A percentile compares a stretch with the other conserved stretches of the same genome.
phyloP scores from a whole-genome alignment of 2,797 vertebrate genomes.

The Cichlasoma orientale region DNA sequence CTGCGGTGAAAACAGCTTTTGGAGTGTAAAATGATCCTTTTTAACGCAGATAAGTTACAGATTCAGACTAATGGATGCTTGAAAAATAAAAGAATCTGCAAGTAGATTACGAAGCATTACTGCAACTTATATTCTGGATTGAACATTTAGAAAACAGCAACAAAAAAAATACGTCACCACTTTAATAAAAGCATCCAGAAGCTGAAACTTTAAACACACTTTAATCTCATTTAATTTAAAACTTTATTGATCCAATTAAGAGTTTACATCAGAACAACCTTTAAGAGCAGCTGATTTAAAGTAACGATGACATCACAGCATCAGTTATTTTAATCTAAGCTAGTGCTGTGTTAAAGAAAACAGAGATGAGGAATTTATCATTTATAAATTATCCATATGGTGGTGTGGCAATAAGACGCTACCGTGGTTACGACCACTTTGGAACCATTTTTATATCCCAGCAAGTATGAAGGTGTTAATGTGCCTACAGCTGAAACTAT shows the following conservation, averaged over 20 bases:
- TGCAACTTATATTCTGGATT: too few relatives aligned
- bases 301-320: not conserved
- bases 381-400: not conserved
- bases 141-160: too few relatives aligned
- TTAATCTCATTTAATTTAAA: too few relatives aligned
- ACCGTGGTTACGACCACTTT: not conserved
- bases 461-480: not conserved
- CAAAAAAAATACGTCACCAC: too few relatives aligned
- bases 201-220: too few relatives aligned
- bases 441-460: not conserved
- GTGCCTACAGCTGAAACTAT: not conserved
- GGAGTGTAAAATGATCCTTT: not conserved
- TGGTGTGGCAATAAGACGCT: not conserved
- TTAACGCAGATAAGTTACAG: not conserved
- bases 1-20: too few relatives aligned
- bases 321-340: not conserved
- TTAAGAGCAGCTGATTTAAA: not conserved
- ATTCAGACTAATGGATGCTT: not conserved
- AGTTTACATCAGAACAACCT: not conserved
- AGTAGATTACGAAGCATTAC: too few relatives aligned
- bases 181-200: too few relatives aligned
- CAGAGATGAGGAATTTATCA: not conserved
- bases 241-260: too few relatives aligned
- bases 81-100: not conserved
- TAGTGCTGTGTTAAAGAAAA: not conserved